Evolutionary conservation across 53 echinoderm and acorn worm genomes (phyloP).

Genomic region (Echinarachnius parma): DNA sequence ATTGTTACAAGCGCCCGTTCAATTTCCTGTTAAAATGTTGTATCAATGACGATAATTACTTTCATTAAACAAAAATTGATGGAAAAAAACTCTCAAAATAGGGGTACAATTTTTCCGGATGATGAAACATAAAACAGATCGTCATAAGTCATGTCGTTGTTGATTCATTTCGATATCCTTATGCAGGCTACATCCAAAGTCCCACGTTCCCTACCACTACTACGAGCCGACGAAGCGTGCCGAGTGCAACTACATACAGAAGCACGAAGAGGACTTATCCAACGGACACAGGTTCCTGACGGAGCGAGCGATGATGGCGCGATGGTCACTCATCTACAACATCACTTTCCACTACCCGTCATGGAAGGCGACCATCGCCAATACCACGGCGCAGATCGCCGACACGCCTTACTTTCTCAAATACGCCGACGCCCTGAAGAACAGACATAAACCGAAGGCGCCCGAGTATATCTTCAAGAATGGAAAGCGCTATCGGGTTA

Average conservation of each 20-base stretch:
- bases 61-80: too few species aligned
- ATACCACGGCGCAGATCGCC: conserved; percentile 11
- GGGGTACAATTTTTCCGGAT: too few species aligned
- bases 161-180: too few species aligned
- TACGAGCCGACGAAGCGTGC: conserved; percentile 60
- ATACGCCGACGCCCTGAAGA: conserved; percentile 57
- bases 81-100: too few species aligned
- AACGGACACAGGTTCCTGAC: conserved; percentile 82
- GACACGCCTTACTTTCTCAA: conserved; percentile 75
- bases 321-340: conserved; percentile 77
- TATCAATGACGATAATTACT: too few species aligned
- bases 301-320: conserved; percentile 82
- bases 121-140: too few species aligned
- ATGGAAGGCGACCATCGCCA: conserved; percentile 57
- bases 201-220: conserved; percentile 84
- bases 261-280: conserved; percentile 64
- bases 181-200: conserved; percentile 77
- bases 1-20: too few species aligned
- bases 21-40: too few species aligned
- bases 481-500: conserved; percentile 16
- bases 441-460: not conserved
- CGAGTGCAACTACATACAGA: conserved; percentile 76
- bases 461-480: conserved; percentile 21
- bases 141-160: too few species aligned
- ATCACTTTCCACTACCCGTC: conserved; percentile 70